Conservation (phyloP, 37 sponge, comb jelly and placozoan species). For the Halisarca cf. caerulea region DNA sequence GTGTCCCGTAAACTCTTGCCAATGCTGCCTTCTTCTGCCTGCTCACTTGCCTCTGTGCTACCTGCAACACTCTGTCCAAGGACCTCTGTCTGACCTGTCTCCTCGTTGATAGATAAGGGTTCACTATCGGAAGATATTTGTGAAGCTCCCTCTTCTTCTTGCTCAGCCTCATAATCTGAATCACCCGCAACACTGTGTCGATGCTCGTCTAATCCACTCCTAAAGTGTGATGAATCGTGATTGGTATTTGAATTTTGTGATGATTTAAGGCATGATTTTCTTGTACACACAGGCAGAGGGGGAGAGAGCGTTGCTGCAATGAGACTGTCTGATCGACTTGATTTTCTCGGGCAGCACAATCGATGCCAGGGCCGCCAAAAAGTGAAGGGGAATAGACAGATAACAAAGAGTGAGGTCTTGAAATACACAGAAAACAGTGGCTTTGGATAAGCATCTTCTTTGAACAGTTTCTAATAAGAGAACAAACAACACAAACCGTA, state of each 20-base stretch:
- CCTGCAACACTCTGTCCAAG: no score
- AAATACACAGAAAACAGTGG: slow-evolving; percentile 89
- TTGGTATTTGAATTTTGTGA: background rate
- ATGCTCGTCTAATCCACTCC: background rate
- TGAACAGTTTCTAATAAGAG: slow-evolving; percentile 64
- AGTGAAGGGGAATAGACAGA: slow-evolving; percentile 76
- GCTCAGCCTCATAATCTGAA: background rate
- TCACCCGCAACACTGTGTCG: background rate
- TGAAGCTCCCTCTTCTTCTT: background rate
- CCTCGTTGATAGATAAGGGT: background rate
- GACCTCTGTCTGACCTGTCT: slow-evolving; percentile 18
- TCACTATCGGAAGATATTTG: no score
- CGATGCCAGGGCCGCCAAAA: slow-evolving; percentile 91
- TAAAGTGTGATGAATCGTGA: background rate
- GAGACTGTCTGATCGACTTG: background rate
- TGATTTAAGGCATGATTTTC: slow-evolving; percentile 1
- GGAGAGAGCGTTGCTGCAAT: background rate
- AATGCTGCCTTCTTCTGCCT: background rate
- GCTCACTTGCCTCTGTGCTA: background rate
- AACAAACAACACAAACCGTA: no score
- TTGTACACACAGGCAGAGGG: background rate
- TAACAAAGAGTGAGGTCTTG: slow-evolving; percentile 82
- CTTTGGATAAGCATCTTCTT: slow-evolving; percentile 64
- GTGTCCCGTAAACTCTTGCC: background rate
- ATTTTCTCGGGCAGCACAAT: slow-evolving; percentile 27